Evolutionary conservation across 2,888 invertebrate genomes (phyloP), one percentile per base, ranked within the genome.

Genomic region (Netelia melanura): DNA sequence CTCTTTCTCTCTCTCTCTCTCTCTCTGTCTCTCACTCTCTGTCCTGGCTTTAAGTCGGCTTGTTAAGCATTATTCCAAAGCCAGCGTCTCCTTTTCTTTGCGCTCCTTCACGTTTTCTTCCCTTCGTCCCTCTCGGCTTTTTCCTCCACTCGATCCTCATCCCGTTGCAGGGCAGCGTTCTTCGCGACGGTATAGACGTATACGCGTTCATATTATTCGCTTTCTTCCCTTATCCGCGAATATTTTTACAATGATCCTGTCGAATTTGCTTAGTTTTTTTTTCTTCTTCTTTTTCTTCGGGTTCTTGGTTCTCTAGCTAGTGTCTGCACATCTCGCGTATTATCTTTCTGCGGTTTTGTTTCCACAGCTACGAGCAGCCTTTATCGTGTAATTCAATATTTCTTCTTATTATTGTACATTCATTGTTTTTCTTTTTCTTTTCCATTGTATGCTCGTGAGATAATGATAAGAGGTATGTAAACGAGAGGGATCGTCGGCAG

Each of bases 11-110:
- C 79, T 72, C 64, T 10, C 61, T 67, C 67, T 62, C 14, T n/a
- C 10, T 62, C 61, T 62, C 61, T 14, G 30, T 80, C 56, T 44
- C 65, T 62, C 62, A 14, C 62, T n/a, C 62, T 80, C 56, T 44
- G 58, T 54, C 74, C n/a, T 89, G 91, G 90, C 92, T 92, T 92
- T 92, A 92, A 92, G 92, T 93, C 92, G 89, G 92, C 92, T 92
- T 92, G 93, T 93, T 93, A 93, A 92, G 92, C 91, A 93, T 93
- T 92, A 92, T 92, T 90, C 90, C 89, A 83, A 88, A 83, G 88
- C 86, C 83, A 61, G 68, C 54, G 25, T 68, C 74, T 76, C 65
- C 85, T 81, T 76, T 80, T 76, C 81, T 14, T 79, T 67, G 48
- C 58, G 61, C 75, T 65, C 30, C 74, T 72, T 70, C 54, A 75